phyloP scores from a whole-genome alignment of 2,113 vertebrate genomes.

The Cnemophilus loriae region DNA sequence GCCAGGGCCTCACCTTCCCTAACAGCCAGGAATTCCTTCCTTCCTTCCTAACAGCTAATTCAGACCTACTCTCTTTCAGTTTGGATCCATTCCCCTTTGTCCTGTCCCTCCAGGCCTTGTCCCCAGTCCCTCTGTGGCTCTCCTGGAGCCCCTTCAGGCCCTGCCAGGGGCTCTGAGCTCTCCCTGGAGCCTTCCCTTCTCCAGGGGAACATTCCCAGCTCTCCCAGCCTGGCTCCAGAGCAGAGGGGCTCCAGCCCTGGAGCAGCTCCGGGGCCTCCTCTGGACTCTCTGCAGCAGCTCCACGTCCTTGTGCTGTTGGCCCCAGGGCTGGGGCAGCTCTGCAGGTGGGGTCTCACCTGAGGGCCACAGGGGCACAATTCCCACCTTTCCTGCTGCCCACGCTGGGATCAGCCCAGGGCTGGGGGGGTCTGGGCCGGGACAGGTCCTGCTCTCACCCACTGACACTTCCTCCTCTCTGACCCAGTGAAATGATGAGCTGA shows the following conservation, averaged over 20 bases:
- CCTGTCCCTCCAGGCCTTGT: background rate
- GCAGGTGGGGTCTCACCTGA: background rate
- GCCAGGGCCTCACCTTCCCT: background rate
- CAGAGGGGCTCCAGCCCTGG: background rate
- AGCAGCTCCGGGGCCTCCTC: background rate
- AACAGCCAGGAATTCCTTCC: background rate
- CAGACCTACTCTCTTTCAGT: too few relatives aligned
- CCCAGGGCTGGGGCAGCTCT: background rate
- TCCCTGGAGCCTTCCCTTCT: background rate
- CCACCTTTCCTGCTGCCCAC: background rate
- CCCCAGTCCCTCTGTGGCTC: background rate
- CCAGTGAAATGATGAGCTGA: background rate
- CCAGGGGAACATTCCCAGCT: background rate
- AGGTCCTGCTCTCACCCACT: background rate
- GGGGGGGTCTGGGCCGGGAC: too few relatives aligned
- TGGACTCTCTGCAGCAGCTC: background rate
- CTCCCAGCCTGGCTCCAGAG: background rate
- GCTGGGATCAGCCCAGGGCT: background rate
- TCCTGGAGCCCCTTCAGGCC: background rate
- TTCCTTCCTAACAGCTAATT: too few relatives aligned
- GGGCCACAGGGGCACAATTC: background rate
- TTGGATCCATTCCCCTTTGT: background rate
- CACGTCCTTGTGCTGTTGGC: background rate
- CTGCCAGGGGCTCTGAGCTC: background rate
- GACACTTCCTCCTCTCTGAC: background rate